phyloP scores from a whole-genome alignment of 2,113 vertebrate species.

The Dasyurus viverrinus region DNA sequence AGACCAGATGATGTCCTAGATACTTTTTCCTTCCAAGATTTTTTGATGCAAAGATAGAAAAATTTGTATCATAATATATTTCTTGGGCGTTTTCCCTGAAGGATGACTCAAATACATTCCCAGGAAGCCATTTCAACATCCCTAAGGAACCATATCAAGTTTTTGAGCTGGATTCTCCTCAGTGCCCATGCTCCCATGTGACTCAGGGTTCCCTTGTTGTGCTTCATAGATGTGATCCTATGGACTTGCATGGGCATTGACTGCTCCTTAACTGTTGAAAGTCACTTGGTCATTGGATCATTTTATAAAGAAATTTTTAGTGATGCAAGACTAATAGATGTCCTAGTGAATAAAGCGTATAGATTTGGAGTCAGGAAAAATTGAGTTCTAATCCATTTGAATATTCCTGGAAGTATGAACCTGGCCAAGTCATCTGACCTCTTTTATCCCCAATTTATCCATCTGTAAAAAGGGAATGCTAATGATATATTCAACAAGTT shows the following conservation, averaged over 20 bases:
- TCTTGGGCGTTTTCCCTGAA: background rate
- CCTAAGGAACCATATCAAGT: background rate
- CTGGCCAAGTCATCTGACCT: too few relatives aligned
- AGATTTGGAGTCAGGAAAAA: too few relatives aligned
- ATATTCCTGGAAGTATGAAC: too few relatives aligned
- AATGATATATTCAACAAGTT: too few relatives aligned
- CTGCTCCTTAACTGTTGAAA: background rate
- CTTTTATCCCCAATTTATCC: too few relatives aligned
- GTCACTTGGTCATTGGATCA: background rate
- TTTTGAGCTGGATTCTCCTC: background rate
- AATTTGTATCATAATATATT: background rate
- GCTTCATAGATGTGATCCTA: background rate
- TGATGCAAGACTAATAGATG: too few relatives aligned
- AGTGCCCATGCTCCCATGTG: background rate
- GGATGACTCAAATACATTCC: background rate
- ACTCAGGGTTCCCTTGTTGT: background rate
- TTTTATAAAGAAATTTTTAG: background rate
- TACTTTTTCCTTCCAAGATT: background rate
- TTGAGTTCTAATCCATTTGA: too few relatives aligned
- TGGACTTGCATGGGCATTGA: background rate
- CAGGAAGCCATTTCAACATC: background rate
- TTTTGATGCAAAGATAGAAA: background rate
- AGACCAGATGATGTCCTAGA: background rate
- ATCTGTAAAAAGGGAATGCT: too few relatives aligned
- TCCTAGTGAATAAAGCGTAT: too few relatives aligned